A percentile compares a stretch with the other conserved stretches of the same genome.
These are phyloP conservation scores for Nixonia krombeini DNA, from an alignment of 1,140 invertebrate genomes.

Conservation along the genomic window DNA sequence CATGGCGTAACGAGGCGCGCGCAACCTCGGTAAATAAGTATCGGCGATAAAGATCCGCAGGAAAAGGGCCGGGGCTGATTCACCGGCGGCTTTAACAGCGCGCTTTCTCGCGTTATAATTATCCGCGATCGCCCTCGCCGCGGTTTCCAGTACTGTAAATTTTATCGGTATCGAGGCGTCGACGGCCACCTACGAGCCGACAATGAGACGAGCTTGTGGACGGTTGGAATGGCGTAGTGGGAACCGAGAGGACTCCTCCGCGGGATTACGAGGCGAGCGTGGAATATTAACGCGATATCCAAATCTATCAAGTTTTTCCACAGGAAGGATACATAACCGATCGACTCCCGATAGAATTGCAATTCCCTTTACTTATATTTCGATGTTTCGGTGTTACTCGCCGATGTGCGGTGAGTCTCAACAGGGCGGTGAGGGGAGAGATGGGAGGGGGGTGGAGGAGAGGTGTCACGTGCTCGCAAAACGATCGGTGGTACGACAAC, in stretches of 20 bases:
- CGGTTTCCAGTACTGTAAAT: not conserved
- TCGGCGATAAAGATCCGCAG: not conserved
- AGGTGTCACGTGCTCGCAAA: no score
- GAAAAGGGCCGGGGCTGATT: not conserved
- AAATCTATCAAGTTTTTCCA: not conserved
- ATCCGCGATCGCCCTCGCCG: no score
- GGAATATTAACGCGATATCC: not conserved
- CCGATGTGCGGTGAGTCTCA: no score
- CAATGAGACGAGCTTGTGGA: not conserved
- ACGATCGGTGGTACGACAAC: no score
- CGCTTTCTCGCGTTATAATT: not conserved
- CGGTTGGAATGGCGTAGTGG: not conserved
- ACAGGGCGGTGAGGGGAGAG: no score
- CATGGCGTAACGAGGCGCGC: no score
- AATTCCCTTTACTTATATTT: not conserved
- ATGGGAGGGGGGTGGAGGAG: no score
- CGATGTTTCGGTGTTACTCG: not conserved
- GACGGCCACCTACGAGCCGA: not conserved
- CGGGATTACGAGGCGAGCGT: not conserved
- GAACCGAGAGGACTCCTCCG: not conserved
- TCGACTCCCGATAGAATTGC: not conserved
- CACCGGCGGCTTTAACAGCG: not conserved
- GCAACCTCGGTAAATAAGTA: not conserved
- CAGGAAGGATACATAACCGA: not conserved
- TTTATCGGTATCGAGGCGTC: not conserved